These are phyloP conservation scores for Pelmatolapia mariae DNA, from an alignment of 2,113 vertebrate genomes.

Conservation along the genomic window DNA sequence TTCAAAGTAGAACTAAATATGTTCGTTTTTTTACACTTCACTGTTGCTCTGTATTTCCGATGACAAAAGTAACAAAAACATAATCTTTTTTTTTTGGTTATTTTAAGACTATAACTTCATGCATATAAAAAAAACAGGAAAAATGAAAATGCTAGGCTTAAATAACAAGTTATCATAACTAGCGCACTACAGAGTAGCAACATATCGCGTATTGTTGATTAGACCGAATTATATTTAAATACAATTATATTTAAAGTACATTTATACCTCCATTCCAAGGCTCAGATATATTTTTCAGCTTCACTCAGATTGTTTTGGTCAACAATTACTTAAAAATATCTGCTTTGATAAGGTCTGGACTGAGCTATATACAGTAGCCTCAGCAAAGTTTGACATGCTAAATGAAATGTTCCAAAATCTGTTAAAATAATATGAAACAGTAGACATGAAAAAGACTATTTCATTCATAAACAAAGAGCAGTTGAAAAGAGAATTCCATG, in stretches of 20 bases:
- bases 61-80: background rate
- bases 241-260: background rate
- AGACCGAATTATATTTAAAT: background rate
- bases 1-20: background rate
- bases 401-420: background rate
- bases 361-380: background rate
- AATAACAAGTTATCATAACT: background rate
- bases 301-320: background rate
- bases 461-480: background rate
- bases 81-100: background rate
- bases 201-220: background rate
- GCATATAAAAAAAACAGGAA: background rate
- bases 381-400: background rate
- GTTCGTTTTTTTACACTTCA: background rate
- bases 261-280: background rate
- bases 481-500: background rate
- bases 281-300: background rate
- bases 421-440: background rate
- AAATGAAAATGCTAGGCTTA: background rate
- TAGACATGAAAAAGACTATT: background rate
- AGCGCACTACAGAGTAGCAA: background rate
- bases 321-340: background rate
- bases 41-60: background rate
- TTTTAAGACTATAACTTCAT: background rate
- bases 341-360: background rate